Base-by-base conservation (phyloP, 1,140 invertebrate genomes). In the Leptinotarsa undecemlineata region DNA sequence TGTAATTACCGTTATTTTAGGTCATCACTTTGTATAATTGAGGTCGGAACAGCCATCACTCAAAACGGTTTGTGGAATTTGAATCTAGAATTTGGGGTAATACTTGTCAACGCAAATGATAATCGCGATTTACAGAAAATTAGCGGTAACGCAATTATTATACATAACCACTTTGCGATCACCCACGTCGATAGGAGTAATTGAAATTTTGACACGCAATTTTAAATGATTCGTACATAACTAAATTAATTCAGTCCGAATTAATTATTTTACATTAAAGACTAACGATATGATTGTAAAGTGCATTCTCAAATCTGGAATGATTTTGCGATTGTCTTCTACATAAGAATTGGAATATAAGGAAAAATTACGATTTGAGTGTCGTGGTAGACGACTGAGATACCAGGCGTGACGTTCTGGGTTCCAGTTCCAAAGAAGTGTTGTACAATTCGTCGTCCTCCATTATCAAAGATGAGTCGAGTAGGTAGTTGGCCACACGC, bases 381-480 rank as follows among this genome's bases (percentile, higher is more conserved):
- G 48, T 70, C 5, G 68, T 70, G 11, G 68, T 70, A n/a, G 68
- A 70, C 68, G 74, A 78, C 61, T 78, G 77, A 33, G 77, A 77
- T 17, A 76, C 79, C 13, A 83, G 73, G 63, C 90, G 85, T 13
- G 92, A 89, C 17, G 89, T 88, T 63, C 94, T 89, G 4, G 95
- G 95, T 86, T 97, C 96, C 75, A 97, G 91, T 79, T 93, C 91
- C 78, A 97, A 86, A 2, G 94, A 96, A 76, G 92, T 88, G 76
- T 90, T 89, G 86, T 96, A 97, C 20, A 96, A 88, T 77, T 95
- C 90, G 78, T 97, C 95, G 81, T 97, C 95, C 68, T 91, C 89
- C 62, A 96, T 86, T 15, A 95, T 86, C 14, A 94, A 83, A 17
- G 90, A 89, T 2, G 91, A 88, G 82, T 97, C 95, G 77, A 97